Percentiles rank a stretch among this genome's conserved stretches.
phyloP scores from a whole-genome alignment of 2,888 invertebrate genomes.

The Tachystola acroxantha region DNA sequence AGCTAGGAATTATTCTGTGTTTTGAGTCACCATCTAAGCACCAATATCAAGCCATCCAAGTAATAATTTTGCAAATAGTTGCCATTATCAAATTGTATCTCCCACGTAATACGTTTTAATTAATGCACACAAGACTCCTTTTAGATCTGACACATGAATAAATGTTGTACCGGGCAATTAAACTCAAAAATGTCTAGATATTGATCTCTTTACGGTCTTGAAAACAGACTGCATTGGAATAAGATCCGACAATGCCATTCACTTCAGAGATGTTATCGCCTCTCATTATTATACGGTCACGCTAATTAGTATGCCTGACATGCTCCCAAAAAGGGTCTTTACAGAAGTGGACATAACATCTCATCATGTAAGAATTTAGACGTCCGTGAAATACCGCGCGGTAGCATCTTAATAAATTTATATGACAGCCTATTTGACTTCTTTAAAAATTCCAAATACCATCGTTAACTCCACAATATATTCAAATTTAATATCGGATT shows the following conservation, averaged over 20 bases:
- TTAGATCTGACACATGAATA: background rate
- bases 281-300: slow-evolving; percentile 20
- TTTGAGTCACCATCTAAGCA: no score
- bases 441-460: slow-evolving; percentile 2
- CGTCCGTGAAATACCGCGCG: slow-evolving; percentile 11
- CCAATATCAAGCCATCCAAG: no score
- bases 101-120: no score
- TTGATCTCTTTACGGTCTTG: slow-evolving; percentile 12
- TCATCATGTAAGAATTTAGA: slow-evolving; percentile 7
- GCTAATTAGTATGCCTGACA: slow-evolving; percentile 39
- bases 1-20: no score
- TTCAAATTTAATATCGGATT: slow-evolving; percentile 22
- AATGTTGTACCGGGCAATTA: slow-evolving; percentile 8
- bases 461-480: slow-evolving; percentile 8
- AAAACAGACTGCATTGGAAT: slow-evolving; percentile 13
- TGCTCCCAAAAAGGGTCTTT: slow-evolving; percentile 13
- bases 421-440: slow-evolving; percentile 14
- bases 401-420: slow-evolving; percentile 18
- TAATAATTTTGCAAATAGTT: no score
- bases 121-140: no score
- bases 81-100: no score
- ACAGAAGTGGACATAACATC: slow-evolving; percentile 11
- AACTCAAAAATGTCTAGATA: slow-evolving; percentile 8
- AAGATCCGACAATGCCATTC: slow-evolving; percentile 11
- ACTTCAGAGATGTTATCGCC: slow-evolving; percentile 20